phyloP scores from a whole-genome alignment of 2,113 vertebrate species.

The Rattus rattus region DNA sequence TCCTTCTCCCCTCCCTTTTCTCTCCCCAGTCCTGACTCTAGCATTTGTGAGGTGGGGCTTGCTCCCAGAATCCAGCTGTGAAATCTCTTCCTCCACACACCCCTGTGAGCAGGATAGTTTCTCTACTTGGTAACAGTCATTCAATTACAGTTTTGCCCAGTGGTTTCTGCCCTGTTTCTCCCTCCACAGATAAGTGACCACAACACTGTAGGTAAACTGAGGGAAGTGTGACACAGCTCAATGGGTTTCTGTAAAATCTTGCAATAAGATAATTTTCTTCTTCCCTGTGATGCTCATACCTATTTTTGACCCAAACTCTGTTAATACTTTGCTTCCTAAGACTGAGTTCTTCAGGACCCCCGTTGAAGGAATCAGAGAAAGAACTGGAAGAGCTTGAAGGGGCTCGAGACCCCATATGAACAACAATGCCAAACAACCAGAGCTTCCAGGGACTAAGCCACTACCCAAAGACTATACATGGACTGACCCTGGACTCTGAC shows the following conservation, averaged over 20 bases:
- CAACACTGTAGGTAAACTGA: neutral
- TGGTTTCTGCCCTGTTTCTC: neutral
- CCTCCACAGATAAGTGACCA: neutral
- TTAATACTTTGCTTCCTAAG: neutral
- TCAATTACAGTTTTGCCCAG: neutral
- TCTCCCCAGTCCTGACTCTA: neutral
- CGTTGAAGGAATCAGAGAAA: too few relatives aligned
- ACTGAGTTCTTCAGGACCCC: neutral
- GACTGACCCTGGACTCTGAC: too few relatives aligned
- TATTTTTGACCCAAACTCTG: neutral
- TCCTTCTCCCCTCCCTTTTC: fast-evolving
- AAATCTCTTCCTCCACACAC: too few relatives aligned
- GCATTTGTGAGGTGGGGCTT: neutral
- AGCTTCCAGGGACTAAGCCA: too few relatives aligned
- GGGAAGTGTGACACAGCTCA: neutral
- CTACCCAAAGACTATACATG: too few relatives aligned
- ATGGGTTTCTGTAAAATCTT: neutral
- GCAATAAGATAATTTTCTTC: neutral
- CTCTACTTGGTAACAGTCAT: neutral
- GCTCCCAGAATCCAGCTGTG: neutral
- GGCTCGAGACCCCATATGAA: too few relatives aligned
- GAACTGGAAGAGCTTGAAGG: too few relatives aligned
- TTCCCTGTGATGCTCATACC: neutral
- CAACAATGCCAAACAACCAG: too few relatives aligned
- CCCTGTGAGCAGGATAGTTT: neutral